Base-by-base conservation (phyloP, 2,797 vertebrate genomes). In the Denticeps clupeoides region DNA sequence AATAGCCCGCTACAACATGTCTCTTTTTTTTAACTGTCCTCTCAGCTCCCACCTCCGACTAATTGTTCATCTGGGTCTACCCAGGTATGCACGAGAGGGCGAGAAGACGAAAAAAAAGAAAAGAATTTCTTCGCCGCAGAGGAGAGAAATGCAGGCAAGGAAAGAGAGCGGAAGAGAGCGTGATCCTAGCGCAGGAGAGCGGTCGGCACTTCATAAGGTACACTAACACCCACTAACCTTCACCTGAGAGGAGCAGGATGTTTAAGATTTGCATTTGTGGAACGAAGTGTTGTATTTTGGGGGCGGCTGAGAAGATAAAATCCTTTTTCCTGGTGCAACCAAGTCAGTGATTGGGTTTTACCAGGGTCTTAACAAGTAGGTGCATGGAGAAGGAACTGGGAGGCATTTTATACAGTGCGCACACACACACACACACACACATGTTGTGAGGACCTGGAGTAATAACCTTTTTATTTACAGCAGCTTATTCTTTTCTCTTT, bases 331-430 rank as follows among this genome's bases (percentile, higher is more conserved):
- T 68, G 12, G n/a, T 32, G 31, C 32, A 3, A 33, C 31, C 15
- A 23, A 28, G 27, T 11, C 22, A 27, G 13, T 26, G 65, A 73
- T 71, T 71, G 69, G 64, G 65, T 71, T 73, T 72, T 66, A 53
- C 45, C 73, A 69, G 51, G 52, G 59, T 65, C 61, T 67, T 74
- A 73, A 70, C 73, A 69, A 78, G 73, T 68, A 72, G 66, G 64
- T 72, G 71, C 70, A 68, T 72, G 49, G 46, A 47, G 51, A 51
- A 53, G 58, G 49, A 56, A 52, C 59, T 51, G 47, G 41, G 25
- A 16, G 21, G 32, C 28, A 3, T 31, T 31, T 28, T 31, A 15
- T 2, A 37, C 15, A 19, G n/a, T n/a, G n/a, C 15, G 18, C 7
- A 33, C 29, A 32, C 29, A 32, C 29, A 32, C 29, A 5, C 29